Conservation (phyloP, 1,140 invertebrate genomes). For the Saccostrea cuccullata region DNA sequence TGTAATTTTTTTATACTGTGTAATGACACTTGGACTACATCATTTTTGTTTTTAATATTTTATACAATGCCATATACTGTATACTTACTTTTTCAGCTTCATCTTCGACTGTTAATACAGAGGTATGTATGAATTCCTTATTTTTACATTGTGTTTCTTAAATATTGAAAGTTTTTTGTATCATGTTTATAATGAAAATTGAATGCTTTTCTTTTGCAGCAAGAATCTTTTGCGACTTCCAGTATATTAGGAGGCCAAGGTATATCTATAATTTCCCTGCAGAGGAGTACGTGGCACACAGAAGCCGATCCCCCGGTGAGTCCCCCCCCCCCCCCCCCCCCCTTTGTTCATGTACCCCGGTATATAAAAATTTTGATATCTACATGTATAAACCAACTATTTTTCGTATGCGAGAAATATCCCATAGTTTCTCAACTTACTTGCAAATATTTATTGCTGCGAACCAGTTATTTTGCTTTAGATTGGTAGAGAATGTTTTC, state of each 20-base stretch:
- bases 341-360: too few relatives aligned
- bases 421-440: too few relatives aligned
- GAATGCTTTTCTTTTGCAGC: conserved; percentile 30
- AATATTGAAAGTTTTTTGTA: not conserved
- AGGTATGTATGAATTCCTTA: conserved; percentile 44
- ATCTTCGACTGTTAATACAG: conserved; percentile 66
- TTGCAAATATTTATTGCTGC: too few relatives aligned
- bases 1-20: not conserved
- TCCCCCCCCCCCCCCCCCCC: too few relatives aligned
- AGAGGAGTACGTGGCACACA: conserved; percentile 75
- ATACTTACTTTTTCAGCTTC: conserved; percentile 59
- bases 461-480: too few relatives aligned
- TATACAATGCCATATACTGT: not conserved
- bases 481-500: too few relatives aligned
- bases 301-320: conserved; percentile 73
- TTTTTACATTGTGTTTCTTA: not conserved
- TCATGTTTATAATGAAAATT: not conserved
- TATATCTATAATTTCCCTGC: conserved; percentile 72
- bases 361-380: too few relatives aligned
- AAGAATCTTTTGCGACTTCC: conserved; percentile 42
- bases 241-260: conserved; percentile 58
- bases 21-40: not conserved
- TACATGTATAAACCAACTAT: too few relatives aligned
- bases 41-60: not conserved
- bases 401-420: too few relatives aligned